phyloP scores from a whole-genome alignment of 2,888 invertebrate genomes.

The Mesorhabditis belari region DNA sequence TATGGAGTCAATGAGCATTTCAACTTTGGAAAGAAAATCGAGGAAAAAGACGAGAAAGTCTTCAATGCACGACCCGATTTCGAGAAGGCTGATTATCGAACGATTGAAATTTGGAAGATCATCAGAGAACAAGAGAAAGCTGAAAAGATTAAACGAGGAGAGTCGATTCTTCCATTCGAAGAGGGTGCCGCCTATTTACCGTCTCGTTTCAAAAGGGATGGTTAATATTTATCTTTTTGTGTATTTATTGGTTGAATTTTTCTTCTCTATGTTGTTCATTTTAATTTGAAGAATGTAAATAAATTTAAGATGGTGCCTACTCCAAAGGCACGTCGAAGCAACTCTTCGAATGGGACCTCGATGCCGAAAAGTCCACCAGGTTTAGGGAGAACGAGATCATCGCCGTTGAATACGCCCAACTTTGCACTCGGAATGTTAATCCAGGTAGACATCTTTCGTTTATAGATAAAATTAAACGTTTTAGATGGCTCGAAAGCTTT shows the following conservation, averaged over 20 bases:
- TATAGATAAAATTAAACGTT: not conserved
- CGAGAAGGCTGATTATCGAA: conserved; percentile 50
- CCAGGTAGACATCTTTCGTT: not conserved
- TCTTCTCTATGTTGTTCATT: not conserved
- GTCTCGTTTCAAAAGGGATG: not conserved
- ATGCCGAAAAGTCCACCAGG: not conserved
- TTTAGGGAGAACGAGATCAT: not conserved
- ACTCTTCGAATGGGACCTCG: no score
- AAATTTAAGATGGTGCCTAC: not conserved
- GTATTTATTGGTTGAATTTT: not conserved
- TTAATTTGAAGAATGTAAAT: not conserved
- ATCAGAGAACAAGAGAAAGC: conserved; percentile 44
- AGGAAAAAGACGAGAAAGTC: conserved; percentile 23
- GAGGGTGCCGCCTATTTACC: not conserved
- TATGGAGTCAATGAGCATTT: conserved; percentile 49
- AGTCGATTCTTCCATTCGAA: conserved; percentile 1
- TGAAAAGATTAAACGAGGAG: conserved; percentile 19
- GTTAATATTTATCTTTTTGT: not conserved
- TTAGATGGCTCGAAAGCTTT: not conserved
- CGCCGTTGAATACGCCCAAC: not conserved
- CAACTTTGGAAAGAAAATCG: conserved; percentile 48
- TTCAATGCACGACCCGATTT: conserved; percentile 48
- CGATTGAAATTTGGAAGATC: conserved; percentile 49
- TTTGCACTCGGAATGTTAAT: not conserved
- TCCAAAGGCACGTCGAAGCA: no score